Conservation (phyloP, 2,888 invertebrate species). For the Beris morrisii region DNA sequence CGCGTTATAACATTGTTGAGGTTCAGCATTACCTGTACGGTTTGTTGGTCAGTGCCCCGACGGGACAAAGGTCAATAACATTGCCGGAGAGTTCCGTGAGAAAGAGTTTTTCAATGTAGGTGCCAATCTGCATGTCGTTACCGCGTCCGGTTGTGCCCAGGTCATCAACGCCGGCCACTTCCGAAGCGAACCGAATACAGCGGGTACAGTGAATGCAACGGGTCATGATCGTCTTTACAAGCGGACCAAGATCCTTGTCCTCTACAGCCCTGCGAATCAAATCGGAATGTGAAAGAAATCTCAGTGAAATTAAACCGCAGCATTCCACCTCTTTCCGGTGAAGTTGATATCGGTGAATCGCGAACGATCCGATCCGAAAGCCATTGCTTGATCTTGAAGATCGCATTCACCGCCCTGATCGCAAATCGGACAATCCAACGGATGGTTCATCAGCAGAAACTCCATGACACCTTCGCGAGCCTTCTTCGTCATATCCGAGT, state of each 20-base stretch:
- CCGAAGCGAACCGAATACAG: conserved; percentile 97
- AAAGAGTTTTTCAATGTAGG: conserved; percentile 98
- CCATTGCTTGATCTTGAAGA: conserved; percentile 98
- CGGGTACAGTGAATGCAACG: conserved; percentile 99
- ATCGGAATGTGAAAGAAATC: not conserved
- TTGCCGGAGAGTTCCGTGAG: conserved; percentile 97
- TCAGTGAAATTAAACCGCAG: not conserved
- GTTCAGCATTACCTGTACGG: conserved; percentile 68
- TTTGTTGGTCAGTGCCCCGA: conserved; percentile 97
- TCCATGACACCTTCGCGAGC: conserved; percentile 94
- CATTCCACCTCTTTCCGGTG: conserved; percentile 78
- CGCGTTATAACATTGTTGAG: not conserved
- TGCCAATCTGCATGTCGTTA: conserved; percentile 97
- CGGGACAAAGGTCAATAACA: conserved; percentile 97
- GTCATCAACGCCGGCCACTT: conserved; percentile 98
- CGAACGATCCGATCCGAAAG: conserved; percentile 93
- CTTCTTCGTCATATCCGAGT: conserved; percentile 87
- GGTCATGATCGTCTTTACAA: conserved; percentile 99
- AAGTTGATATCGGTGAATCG: conserved; percentile 91
- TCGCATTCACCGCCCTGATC: conserved; percentile 97
- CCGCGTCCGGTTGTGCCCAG: conserved; percentile 93
- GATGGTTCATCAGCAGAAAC: conserved; percentile 97
- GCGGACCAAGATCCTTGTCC: conserved; percentile 97
- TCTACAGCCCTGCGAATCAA: conserved; percentile 86
- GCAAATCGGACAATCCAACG: conserved; percentile 98